Base-by-base conservation (phyloP, 37 sponge, comb jelly and placozoan species). In the Diacarnus erythraeanus region DNA sequence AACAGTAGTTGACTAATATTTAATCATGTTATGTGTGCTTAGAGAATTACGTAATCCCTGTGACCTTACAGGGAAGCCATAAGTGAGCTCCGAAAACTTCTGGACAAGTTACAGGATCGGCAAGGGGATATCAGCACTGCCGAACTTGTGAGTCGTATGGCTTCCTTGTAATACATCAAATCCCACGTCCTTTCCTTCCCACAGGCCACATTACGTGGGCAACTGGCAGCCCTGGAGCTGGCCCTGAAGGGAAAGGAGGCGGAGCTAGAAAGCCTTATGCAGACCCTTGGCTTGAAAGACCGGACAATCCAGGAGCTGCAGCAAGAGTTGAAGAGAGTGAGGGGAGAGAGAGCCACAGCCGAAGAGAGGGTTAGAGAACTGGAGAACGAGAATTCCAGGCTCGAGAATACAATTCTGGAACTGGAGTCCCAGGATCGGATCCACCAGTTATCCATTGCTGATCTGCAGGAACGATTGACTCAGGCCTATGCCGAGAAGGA, bases 221-320 rank as follows among this genome's bases (percentile, higher is more conserved):
- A 72, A 42, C 40, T 90, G 57, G 82, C 58, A 34, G 54, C 86
- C 6, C 34, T 75, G 65, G 81, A 80, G 64, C 73, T 56, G 21
- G 77, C 76, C 15, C 57, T 81, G 56, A 39, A 69, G 18, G 74
- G 42, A 44, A 91, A 82, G 63, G 91, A 91, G 36, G 70, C 59
- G 18, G 87, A 91, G 61, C 63, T 86, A 0, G 75, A 64, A 30
- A 57, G 79, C 4, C 42, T 91, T 39, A 82, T 56, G 77, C 79
- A 82, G 57, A 72, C 86, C 2, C 42, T 80, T 4, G 61, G 20
- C 30, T 30, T 70, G 38, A 80, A 80, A 33, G 81, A 80, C 34
- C 21, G 61, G 6, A 71, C 61, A 42, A 80, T 80, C 42, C 23
- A 42, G 65, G 68, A 69, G 38, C 82, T 87, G 29, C 72, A 83